Evolutionary conservation across 1,140 invertebrate genomes (phyloP).

Genomic region (Drosophila setifemur): DNA sequence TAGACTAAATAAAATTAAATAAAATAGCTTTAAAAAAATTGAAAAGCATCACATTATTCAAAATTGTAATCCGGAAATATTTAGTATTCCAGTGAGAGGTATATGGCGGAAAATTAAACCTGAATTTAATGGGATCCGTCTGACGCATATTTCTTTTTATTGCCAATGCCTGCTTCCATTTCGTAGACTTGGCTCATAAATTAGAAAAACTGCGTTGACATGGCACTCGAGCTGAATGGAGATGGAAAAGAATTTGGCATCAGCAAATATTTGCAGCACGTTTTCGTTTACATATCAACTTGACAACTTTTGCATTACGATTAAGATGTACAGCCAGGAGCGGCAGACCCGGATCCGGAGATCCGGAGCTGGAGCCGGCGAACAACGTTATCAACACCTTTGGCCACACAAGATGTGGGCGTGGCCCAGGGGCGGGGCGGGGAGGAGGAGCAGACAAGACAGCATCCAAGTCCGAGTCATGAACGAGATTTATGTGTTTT

Average conservation of each 20-base stretch:
- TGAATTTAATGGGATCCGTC: not conserved
- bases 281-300: slow-evolving; percentile 79
- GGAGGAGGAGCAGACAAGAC: slow-evolving; percentile 16
- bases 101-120: too few relatives aligned
- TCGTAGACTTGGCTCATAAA: slow-evolving; percentile 37
- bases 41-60: too few relatives aligned
- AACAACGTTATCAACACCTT: slow-evolving; percentile 78
- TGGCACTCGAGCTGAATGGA: slow-evolving; percentile 21
- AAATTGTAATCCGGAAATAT: too few relatives aligned
- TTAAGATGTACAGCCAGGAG: slow-evolving; percentile 71
- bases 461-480: slow-evolving; percentile 64
- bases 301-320: slow-evolving; percentile 80
- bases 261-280: slow-evolving; percentile 78
- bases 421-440: slow-evolving; percentile 2
- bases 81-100: too few relatives aligned
- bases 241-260: slow-evolving; percentile 60
- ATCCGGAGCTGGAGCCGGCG: not conserved
- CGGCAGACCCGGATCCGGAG: slow-evolving; percentile 6
- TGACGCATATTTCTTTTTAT: slow-evolving; percentile 25
- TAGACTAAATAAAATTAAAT: too few relatives aligned
- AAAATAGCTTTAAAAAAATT: too few relatives aligned
- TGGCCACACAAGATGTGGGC: slow-evolving; percentile 26
- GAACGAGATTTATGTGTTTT: slow-evolving; percentile 80
- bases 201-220: slow-evolving; percentile 41
- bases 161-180: slow-evolving; percentile 3